Evolutionary conservation across 92 coral and sea anemone species (phyloP), one percentile per base, ranked within the genome.

Genomic region (Porites rus): DNA sequence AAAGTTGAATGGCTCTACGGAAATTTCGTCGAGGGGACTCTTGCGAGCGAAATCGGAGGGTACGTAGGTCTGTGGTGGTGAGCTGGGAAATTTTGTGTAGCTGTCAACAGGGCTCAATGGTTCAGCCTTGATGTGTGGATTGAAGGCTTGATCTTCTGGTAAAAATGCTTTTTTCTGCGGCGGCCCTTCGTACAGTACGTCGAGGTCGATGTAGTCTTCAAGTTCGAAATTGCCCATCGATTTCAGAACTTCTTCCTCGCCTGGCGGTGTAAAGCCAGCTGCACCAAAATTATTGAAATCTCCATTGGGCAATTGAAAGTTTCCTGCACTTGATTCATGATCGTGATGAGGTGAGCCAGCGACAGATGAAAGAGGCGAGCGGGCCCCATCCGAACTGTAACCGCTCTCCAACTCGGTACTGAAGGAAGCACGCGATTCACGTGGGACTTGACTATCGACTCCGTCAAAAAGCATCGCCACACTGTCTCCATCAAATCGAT

Each of bases 381-480:
- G 75, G 50, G 91, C 90, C 17, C 89, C 96, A 50, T 94, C 98
- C 5, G 98, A 94, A 24, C 94, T 88, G 86, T 94, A 94, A 16
- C 98, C 98, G 77, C 98, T 94, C 43, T 94, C 98, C 53, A 89
- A 78, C 22, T 92, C 96, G 24, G 92, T 81, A 50, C 83, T 78
- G 28, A 92, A 70, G 43, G 88, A 91, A 18, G 69, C 25, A 18
- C 80, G 52, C 19, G 72, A 7, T 69, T 86, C 84, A 24, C 75
- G 63, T 0, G 81, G 76, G 10, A 83, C 82, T 62, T 83, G 86
- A 69, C 69, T 80, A 11, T 80, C 93, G 16, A 56, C 61, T 12
- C 92, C 95, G 8, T 85, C 88, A 66, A 94, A 86, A 66, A 93
- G 94, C 87, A 94, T 88, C 19, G 93, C 80, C 1, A 85, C 81